Evolutionary conservation across 2,888 invertebrate species (phyloP).

Genomic region (Anarsia innoxiella): DNA sequence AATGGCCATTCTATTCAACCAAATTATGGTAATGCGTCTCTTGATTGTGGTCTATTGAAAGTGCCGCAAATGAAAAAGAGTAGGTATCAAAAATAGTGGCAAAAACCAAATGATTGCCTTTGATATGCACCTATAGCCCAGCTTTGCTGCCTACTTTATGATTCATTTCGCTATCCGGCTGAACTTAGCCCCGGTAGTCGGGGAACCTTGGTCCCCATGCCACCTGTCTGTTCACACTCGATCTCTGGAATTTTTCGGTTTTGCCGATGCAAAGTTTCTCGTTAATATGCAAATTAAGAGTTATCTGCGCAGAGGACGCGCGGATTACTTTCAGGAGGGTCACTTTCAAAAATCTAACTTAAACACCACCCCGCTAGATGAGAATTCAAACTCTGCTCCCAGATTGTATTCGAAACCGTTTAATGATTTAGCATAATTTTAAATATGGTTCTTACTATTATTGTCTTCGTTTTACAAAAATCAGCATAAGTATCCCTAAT

Average conservation of each 20-base stretch:
- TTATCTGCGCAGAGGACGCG: constrained; percentile 57
- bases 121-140: too few species aligned
- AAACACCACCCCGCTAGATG: constrained; percentile 40
- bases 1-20: too few species aligned
- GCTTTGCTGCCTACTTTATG: too few species aligned
- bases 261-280: constrained; percentile 68
- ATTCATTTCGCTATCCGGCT: too few species aligned
- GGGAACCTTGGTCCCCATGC: constrained; percentile 39
- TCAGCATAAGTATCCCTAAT: constrained; percentile 45
- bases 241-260: constrained; percentile 61
- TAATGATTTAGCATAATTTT: constrained; percentile 60
- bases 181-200: too few species aligned
- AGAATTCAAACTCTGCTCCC: constrained; percentile 53
- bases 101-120: too few species aligned
- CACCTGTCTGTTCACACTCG: constrained; percentile 66
- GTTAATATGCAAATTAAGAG: constrained; percentile 73
- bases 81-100: too few species aligned
- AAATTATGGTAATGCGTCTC: too few species aligned
- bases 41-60: too few species aligned
- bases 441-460: constrained; percentile 48
- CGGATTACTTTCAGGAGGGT: constrained; percentile 55
- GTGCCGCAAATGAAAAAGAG: too few species aligned
- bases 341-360: constrained; percentile 47
- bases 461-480: constrained; percentile 43
- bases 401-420: constrained; percentile 51